Conservation (phyloP, 2,113 vertebrate genomes). For the Tyto alba region DNA sequence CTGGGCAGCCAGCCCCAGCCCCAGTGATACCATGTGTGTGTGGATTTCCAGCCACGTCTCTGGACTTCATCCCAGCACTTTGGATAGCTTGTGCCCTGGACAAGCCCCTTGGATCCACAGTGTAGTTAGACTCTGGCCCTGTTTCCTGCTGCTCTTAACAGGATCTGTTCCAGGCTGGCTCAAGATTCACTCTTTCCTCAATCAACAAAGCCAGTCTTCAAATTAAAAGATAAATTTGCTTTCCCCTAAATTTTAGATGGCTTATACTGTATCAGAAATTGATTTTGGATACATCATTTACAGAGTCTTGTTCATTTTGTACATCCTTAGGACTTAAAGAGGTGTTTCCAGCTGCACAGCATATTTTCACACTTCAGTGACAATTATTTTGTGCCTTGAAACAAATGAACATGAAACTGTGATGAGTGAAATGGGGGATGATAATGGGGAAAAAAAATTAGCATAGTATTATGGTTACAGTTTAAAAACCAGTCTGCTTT, state of each 20-base stretch:
- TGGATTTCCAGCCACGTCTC: not conserved
- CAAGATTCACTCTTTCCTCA: not conserved
- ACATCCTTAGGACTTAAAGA: not conserved
- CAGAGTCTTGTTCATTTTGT: not conserved
- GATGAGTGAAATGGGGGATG: not conserved
- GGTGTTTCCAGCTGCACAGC: not conserved
- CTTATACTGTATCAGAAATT: not conserved
- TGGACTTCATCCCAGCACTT: not conserved
- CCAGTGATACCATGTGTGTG: not conserved
- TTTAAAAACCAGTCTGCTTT: not conserved
- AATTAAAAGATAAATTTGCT: not conserved
- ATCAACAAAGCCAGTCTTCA: not conserved
- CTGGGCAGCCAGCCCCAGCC: not conserved
- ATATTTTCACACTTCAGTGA: not conserved
- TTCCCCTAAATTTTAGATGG: not conserved
- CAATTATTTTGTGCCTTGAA: not conserved
- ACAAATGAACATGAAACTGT: not conserved
- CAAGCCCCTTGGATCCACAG: not conserved
- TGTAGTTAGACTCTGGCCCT: not conserved
- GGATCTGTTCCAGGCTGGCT: not conserved
- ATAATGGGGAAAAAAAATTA: not conserved
- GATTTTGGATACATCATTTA: not conserved
- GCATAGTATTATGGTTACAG: rapidly evolving
- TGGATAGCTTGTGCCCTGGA: not conserved
- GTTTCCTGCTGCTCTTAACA: not conserved